phyloP scores from a whole-genome alignment of 2,113 vertebrate genomes.

The Agapornis roseicollis region DNA sequence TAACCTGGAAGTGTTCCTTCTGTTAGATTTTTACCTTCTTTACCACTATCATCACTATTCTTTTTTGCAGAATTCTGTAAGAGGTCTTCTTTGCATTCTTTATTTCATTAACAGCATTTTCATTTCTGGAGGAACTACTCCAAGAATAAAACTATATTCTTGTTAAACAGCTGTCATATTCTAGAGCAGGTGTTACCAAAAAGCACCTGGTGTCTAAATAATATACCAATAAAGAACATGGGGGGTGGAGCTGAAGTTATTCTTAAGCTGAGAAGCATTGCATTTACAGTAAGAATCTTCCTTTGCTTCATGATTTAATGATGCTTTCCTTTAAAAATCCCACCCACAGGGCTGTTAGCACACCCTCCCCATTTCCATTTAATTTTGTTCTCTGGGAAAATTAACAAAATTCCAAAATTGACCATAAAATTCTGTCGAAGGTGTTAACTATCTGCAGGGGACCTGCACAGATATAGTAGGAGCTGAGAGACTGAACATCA shows the following conservation, averaged over 20 bases:
- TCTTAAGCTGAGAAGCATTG: neutral
- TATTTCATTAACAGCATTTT: neutral
- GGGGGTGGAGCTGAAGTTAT: neutral
- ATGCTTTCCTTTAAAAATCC: neutral
- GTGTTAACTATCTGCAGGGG: neutral
- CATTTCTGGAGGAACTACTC: neutral
- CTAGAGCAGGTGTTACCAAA: neutral
- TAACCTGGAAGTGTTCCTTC: neutral
- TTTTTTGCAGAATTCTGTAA: neutral
- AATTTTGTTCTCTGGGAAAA: neutral
- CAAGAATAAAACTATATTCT: neutral
- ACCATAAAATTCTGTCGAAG: neutral
- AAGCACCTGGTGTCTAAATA: neutral
- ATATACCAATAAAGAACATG: neutral
- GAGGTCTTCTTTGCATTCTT: neutral
- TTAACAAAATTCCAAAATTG: neutral
- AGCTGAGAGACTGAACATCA: neutral
- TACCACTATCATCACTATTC: neutral
- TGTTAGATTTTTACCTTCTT: neutral
- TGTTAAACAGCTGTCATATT: neutral
- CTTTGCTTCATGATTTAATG: neutral
- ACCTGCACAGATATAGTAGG: neutral
- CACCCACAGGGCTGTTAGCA: neutral
- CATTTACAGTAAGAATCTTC: neutral
- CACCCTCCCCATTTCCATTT: fast-evolving